A percentile compares a stretch with the other conserved stretches of the same genome.
phyloP scores from a whole-genome alignment of 2,888 invertebrate genomes.

The Sympetrum striolatum region DNA sequence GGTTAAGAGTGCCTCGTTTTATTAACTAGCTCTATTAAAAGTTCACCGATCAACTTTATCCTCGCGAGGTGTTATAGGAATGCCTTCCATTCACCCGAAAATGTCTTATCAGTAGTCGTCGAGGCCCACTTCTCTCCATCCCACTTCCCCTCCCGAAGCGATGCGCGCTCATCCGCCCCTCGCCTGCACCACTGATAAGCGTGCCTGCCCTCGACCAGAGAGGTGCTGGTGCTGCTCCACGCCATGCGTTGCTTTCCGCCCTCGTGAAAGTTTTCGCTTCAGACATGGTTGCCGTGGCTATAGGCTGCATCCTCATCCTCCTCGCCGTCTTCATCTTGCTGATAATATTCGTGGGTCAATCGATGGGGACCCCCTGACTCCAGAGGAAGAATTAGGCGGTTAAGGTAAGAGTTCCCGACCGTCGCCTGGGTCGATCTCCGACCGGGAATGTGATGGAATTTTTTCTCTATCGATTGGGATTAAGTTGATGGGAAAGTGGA shows the following conservation, averaged over 20 bases:
- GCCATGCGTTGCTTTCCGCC: constrained; percentile 46
- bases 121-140: neutral
- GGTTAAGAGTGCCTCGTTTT: too few species aligned
- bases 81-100: neutral
- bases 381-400: neutral
- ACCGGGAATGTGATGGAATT: too few species aligned
- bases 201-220: neutral
- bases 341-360: constrained; percentile 82
- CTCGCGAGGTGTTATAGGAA: too few species aligned
- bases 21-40: neutral
- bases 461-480: too few species aligned
- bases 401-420: neutral
- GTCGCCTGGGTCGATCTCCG: constrained; percentile 24
- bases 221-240: neutral
- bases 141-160: neutral
- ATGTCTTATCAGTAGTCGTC: neutral
- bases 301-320: constrained; percentile 81
- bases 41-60: neutral
- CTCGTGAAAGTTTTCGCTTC: constrained; percentile 51
- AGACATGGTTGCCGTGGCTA: constrained; percentile 81
- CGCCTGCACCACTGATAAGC: neutral
- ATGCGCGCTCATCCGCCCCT: neutral
- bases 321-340: constrained; percentile 82
- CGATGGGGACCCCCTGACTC: constrained; percentile 59
- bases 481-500: too few species aligned